Base-by-base conservation (phyloP, 1,140 invertebrate genomes). In the Diplogasteroides magnus region DNA sequence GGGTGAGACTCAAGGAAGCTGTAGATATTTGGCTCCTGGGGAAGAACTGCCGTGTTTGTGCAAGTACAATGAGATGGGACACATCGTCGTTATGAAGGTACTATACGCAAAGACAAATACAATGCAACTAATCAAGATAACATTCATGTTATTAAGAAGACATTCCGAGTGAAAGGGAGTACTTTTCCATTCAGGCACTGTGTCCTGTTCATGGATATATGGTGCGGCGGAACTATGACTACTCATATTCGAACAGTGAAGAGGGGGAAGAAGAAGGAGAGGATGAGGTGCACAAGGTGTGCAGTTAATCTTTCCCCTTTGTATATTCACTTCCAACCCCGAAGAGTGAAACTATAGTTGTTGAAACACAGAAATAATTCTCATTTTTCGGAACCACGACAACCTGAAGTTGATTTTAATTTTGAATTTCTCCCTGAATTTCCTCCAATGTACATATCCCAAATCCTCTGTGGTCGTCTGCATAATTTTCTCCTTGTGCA, bases 161-260 rank as follows among this genome's bases (percentile, higher is more conserved):
- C n/a, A n/a, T n/a, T n/a, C n/a, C n/a, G n/a, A n/a, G n/a, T n/a
- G n/a, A n/a, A n/a, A n/a, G n/a, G n/a, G n/a, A n/a, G n/a, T n/a
- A n/a, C n/a, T n/a, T n/a, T n/a, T n/a, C n/a, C n/a, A n/a, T n/a
- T n/a, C 37, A 48, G 37, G 78, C 76, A 14, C 59, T 82, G 26
- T 82, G 80, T 70, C 81, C 80, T 23, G 81, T 83, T 31, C 80
- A 82, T 28, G 80, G 80, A 28, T 80, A 71, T 37, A 66, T 75
- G 74, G 74, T 74, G 31, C 69, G 73, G 31, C 59, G 70, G 25
- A 48, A 67, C 32, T 72, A 72, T 55, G 70, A 72, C 31, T 72
- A 72, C 37, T 67, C 64, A 74, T 74, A 78, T 64, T 31, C 77
- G 69, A 29, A 71, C 67, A 62, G 75, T 64, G 37, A 78, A 60